A percentile compares a stretch with the other conserved stretches of the same genome.
These are phyloP conservation scores for Clarias gariepinus DNA, from an alignment of 2,113 vertebrate species.

Conservation along the genomic window DNA sequence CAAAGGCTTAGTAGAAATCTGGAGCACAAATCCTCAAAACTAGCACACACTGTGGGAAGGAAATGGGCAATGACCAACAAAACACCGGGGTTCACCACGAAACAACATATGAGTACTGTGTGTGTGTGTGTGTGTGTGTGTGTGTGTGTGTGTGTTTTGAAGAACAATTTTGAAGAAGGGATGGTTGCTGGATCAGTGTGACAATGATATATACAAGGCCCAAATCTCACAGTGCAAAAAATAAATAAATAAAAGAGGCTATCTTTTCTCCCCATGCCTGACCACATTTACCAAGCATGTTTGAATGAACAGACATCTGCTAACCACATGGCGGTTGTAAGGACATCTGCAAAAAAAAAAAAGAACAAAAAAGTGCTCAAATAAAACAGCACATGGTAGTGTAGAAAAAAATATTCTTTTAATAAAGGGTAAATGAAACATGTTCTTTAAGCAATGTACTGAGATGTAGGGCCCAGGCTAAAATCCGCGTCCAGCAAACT, in stretches of 20 bases:
- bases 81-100: neutral
- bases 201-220: conserved; percentile 41
- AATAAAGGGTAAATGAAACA: neutral
- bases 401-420: neutral
- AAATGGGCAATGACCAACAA: neutral
- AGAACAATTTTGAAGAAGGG: neutral
- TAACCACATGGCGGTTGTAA: conserved; percentile 56
- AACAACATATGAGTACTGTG: neutral
- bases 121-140: neutral
- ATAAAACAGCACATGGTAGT: conserved; percentile 23
- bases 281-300: conserved; percentile 56
- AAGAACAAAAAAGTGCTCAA: conserved; percentile 6
- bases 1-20: conserved; percentile 35
- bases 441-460: neutral
- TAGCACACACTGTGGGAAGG: conserved; percentile 3
- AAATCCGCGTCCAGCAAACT: neutral
- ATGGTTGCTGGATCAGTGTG: neutral
- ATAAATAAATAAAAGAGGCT: conserved; percentile 32
- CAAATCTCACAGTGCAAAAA: conserved; percentile 37
- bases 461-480: neutral
- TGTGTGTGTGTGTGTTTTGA: conserved; percentile 8
- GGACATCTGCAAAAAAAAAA: conserved; percentile 8
- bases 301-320: conserved; percentile 59
- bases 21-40: neutral
- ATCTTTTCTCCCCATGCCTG: conserved; percentile 35